Percentiles rank a stretch among this genome's conserved stretches.
Conservation (phyloP, 2,797 vertebrate genomes). For the Chiroxiphia lanceolata region DNA sequence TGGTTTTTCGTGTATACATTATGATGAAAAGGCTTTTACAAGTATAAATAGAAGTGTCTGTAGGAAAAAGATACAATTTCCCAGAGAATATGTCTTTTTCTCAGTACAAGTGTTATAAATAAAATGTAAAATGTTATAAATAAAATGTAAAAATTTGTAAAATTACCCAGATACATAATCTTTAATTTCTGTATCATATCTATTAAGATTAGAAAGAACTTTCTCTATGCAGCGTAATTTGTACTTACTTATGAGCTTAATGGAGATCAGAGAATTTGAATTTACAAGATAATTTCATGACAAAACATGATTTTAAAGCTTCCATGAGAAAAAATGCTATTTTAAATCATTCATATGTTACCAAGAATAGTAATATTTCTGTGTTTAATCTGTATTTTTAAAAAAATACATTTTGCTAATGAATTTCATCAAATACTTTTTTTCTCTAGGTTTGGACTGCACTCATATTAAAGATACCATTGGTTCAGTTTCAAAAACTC, state of each 20-base stretch:
- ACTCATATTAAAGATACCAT: conserved; percentile 89
- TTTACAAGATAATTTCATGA: neutral
- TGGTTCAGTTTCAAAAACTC: conserved; percentile 86
- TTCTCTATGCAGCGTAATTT: neutral
- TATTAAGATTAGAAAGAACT: neutral
- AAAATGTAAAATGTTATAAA: neutral
- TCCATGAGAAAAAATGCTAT: neutral
- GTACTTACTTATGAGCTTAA: neutral
- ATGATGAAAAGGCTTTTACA: neutral
- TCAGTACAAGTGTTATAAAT: neutral
- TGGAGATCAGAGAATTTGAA: neutral
- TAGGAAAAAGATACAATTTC: neutral
- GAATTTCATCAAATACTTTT: neutral
- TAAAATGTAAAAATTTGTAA: neutral
- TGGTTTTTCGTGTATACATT: neutral
- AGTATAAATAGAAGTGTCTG: neutral
- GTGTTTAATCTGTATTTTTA: neutral
- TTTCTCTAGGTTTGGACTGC: conserved; percentile 84
- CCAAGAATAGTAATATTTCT: neutral
- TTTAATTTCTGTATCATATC: neutral
- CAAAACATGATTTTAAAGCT: neutral
- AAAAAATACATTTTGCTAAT: neutral
- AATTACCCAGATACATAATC: neutral
- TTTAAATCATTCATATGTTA: neutral
- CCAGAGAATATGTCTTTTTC: neutral